phyloP scores from a whole-genome alignment of 1,140 invertebrate genomes.

The Orius insidiosus region DNA sequence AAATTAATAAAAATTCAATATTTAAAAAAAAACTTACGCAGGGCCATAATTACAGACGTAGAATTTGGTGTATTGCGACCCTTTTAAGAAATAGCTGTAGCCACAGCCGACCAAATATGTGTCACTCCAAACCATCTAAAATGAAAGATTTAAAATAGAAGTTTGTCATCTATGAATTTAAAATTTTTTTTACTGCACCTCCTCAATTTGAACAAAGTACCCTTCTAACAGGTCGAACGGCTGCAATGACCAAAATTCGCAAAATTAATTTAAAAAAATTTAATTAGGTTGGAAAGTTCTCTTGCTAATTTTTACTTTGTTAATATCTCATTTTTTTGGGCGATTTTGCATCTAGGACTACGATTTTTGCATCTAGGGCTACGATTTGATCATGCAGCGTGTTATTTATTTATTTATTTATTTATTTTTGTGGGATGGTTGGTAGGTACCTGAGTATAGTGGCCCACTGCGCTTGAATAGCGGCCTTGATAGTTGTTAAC shows the following conservation, averaged over 20 bases:
- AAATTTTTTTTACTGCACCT: neutral
- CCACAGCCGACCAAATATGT: slow-evolving; percentile 64
- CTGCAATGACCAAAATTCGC: too few species aligned
- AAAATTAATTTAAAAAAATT: too few species aligned
- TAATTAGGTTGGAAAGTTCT: too few species aligned
- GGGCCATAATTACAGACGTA: slow-evolving; percentile 78
- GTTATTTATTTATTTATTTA: slow-evolving; percentile 15
- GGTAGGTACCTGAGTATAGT: slow-evolving; percentile 63
- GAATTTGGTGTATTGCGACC: slow-evolving; percentile 49
- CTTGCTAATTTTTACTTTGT: too few species aligned
- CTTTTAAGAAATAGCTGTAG: slow-evolving; percentile 58
- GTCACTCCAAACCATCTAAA: slow-evolving; percentile 60
- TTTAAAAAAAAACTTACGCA: slow-evolving; percentile 35
- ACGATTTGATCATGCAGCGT: too few species aligned
- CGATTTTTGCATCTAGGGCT: too few species aligned
- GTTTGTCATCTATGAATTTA: neutral
- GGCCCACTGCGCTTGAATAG: slow-evolving; percentile 48
- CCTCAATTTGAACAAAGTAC: too few species aligned
- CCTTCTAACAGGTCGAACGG: too few species aligned
- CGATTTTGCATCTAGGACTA: too few species aligned
- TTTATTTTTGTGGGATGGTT: too few species aligned
- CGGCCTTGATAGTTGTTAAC: slow-evolving; percentile 49
- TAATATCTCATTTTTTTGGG: too few species aligned
- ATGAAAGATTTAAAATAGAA: slow-evolving; percentile 21
- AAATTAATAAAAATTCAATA: slow-evolving; percentile 6